These are phyloP conservation scores for Priocnemis perturbator DNA, from an alignment of 2,888 invertebrate species.

Conservation along the genomic window DNA sequence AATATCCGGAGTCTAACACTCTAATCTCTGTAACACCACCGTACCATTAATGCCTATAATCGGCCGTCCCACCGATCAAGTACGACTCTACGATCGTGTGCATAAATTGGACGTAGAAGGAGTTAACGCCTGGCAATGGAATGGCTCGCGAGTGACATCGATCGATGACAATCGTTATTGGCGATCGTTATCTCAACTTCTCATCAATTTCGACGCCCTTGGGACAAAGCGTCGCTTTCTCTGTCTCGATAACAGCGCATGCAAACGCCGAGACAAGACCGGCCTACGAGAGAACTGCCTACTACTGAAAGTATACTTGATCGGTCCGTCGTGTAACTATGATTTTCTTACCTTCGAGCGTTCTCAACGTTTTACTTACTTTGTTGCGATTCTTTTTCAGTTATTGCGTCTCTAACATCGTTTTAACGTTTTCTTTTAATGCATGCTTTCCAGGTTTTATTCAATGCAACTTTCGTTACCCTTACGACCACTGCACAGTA, in stretches of 20 bases:
- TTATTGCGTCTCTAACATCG: conserved; percentile 44
- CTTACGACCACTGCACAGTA: conserved; percentile 50
- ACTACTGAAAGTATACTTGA: conserved; percentile 7
- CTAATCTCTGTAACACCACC: conserved; percentile 3
- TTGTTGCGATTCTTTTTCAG: conserved; percentile 54
- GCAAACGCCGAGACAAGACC: no score
- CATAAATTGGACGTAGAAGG: not conserved
- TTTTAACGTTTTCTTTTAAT: conserved; percentile 58
- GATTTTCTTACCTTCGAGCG: conserved; percentile 11
- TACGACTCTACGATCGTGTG: not conserved
- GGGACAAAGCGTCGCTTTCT: no score
- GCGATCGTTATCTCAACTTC: no score
- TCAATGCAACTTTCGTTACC: conserved; percentile 49
- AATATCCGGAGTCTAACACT: conserved; percentile 7
- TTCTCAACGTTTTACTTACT: conserved; percentile 39
- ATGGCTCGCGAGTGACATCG: no score
- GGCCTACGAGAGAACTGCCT: no score
- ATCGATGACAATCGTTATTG: no score
- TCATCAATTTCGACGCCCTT: no score
- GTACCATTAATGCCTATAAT: conserved; percentile 1
- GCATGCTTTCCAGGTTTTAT: conserved; percentile 73
- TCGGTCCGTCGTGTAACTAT: conserved; percentile 1
- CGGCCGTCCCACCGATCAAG: conserved; percentile 5
- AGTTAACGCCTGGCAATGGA: no score
- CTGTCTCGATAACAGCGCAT: no score